Evolutionary conservation across 2,113 vertebrate species (phyloP).

Genomic region (Ceyx melanurus): DNA sequence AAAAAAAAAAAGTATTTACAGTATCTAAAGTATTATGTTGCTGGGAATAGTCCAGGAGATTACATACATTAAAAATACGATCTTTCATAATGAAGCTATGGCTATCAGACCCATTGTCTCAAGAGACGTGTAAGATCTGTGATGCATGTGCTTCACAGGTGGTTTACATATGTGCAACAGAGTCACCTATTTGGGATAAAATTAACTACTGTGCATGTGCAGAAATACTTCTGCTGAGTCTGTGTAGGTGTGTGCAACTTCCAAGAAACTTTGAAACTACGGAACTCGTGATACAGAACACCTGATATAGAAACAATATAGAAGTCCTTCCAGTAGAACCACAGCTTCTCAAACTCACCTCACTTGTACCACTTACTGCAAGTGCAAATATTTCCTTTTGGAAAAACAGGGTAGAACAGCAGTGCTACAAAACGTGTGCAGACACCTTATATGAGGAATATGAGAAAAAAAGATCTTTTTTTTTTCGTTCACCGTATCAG

Average conservation of each 20-base stretch:
- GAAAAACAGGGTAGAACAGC: neutral
- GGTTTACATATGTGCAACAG: neutral
- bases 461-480: neutral
- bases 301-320: neutral
- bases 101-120: neutral
- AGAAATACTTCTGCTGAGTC: neutral
- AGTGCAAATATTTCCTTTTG: neutral
- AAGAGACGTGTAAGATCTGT: neutral
- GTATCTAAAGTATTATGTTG: neutral
- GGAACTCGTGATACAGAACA: neutral
- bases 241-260: neutral
- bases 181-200: neutral
- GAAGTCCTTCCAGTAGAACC: neutral
- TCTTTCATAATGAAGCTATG: neutral
- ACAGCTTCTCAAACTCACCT: neutral
- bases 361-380: neutral
- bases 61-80: neutral
- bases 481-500: neutral
- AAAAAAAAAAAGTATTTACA: neutral
- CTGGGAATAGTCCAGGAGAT: fast-evolving
- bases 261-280: neutral
- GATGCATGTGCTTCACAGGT: neutral
- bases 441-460: neutral
- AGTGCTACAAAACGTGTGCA: neutral
- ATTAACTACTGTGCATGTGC: neutral